Base-by-base conservation (phyloP, 2,888 invertebrate genomes). In the Nemotelus pantherinus region DNA sequence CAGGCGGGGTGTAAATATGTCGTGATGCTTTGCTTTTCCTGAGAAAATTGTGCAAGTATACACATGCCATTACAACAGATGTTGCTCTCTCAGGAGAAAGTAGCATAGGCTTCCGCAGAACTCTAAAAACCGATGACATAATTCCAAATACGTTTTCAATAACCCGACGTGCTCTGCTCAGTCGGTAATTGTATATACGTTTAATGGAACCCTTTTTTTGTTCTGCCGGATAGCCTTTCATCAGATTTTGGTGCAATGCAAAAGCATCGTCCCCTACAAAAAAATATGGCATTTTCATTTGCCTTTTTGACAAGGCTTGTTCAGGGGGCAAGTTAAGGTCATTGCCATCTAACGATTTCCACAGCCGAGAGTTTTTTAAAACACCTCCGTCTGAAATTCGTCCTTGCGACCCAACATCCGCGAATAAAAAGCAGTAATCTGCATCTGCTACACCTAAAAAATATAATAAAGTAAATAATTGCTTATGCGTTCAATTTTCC, bases 201-300 rank as follows among this genome's bases (percentile, higher is more conserved):
- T 7, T 25, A 25, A 25, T 25, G 9, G 50, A 50, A 9, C 9
- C 9, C 9, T 9, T 57, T 57, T 57, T 57, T 25, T 39, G 9
- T 65, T 10, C 25, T 25, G 10, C 47, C 3, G 65, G 45, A n/a
- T 41, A 2, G 41, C 3, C 25, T 65, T 65, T 65, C 7, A 65
- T 10, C n/a, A 65, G 3, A 3, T 58, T 58, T 47, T 25, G 39
- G 43, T n/a, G 7, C 25, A 72, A 47, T 25, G 58, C 45, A 39
- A 77, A 70, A 39, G 70, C 70, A 43, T 70, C 60, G 60, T 70
- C 63, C 25, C 47, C 70, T 2, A 57, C 77, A 25, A 77, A 70
- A 48, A 70, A 68, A 57, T 77, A 77, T n/a, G 70, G 68, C 25
- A 77, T 48, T 43, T 39, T 43, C 50, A 41, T 55, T 47, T 44